Base-by-base conservation (phyloP, 2,113 vertebrate genomes). In the Herpailurus yagouaroundi region DNA sequence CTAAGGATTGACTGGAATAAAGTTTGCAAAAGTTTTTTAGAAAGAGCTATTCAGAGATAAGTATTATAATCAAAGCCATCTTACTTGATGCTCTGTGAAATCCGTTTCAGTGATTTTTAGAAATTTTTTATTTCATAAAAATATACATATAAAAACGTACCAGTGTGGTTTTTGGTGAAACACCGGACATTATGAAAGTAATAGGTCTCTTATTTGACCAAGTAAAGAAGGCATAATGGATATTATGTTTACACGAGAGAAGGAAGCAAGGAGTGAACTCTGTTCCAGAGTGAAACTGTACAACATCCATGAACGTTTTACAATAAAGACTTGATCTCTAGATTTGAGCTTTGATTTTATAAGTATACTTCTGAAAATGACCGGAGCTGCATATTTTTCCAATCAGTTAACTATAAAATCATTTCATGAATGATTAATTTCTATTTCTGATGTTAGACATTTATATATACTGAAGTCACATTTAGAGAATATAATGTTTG, bases 301-400 rank as follows among this genome's bases (percentile, higher is more conserved):
- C 16, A 82, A 41, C n/a, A 91, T 41, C 60, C 41, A 91, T 52
- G 48, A 55, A 31, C 36, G 4, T 92, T 97, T 92, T 86, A 87
- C 52, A 94, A 45, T 90, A 68, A 91, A 92, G 38, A 82, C 27
- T 79, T 74, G 48, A 68, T 93, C 52, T 92, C 64, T 79, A 31
- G 29, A 68, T 45, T 8, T 64, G 60, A 84, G 85, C 55, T 93
- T 71, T 86, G 52, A 83, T 97, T 96, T 95, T 77, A 36, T 79
- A 90, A 95, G 45, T 60, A 68, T 45, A 80, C 18, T 87, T 97
- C 48, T 94, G 84, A 88, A 77, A 85, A 80, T 71, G 60, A 95
- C 41, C 33, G 66, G 36, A 31, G 82, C 38, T 76, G 50, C 8
- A 7, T 41, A 68, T 79, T 93, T 92, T 91, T 60, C 73, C n/a